Base-by-base conservation (phyloP, 2,797 vertebrate genomes). In the Microctenopoma steveboyesi region DNA sequence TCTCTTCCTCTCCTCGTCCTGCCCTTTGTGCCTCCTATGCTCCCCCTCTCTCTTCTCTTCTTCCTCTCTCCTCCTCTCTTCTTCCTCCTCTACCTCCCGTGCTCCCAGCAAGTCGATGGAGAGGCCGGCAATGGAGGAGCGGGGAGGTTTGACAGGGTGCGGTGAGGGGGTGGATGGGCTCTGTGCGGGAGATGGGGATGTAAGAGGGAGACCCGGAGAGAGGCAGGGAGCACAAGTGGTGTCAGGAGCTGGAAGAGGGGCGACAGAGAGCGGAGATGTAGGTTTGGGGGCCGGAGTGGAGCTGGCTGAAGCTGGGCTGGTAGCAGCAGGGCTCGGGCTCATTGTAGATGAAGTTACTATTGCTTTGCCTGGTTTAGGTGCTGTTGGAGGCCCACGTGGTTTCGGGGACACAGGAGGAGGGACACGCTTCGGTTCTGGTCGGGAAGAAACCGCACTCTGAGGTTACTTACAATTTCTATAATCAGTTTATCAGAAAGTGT, bases 321-420 rank as follows among this genome's bases (percentile, higher is more conserved):
- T 82, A 16, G 79, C 81, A 14, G 47, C 85, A 7, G 88, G 76
- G 47, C 86, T 92, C 61, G 83, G 77, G 67, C 86, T 90, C 50
- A 76, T 47, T 35, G 90, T 37, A 1, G 85, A 64, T 69, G 51
- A 93, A 90, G 87, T 57, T 30, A 71, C 85, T 8, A 61, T 57
- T 49, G 84, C 52, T 85, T 93, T 93, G 47, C 87, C 88, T 3
- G 92, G 93, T 86, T 94, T 94, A 10, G 92, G 97, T 5, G 92
- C 89, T 4, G 91, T 93, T 1, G 96, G 97, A 63, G 97, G 97
- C 0, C 96, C 97, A 0, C 93, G 89, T 1, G 97, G 97, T 86
- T 99, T 98, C 16, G 97, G 96, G 37, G 97, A 98, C 49, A 98
- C 94, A 0, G 96, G 96, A n/a, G 97, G 97, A 2, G 96, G 97